Evolutionary conservation across 2,888 invertebrate species (phyloP).

Genomic region (Tiphia femorata): DNA sequence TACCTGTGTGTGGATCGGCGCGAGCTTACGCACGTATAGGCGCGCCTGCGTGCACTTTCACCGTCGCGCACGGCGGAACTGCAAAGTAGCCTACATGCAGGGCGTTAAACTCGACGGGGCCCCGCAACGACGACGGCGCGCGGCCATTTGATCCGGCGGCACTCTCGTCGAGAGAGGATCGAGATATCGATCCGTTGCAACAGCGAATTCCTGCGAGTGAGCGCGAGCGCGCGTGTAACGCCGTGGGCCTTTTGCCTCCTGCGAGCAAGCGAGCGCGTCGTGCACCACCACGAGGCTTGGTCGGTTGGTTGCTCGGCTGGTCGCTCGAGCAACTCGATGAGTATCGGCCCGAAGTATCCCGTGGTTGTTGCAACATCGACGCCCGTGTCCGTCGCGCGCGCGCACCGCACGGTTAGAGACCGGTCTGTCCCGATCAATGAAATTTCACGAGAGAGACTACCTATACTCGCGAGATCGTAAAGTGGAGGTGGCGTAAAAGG

Average conservation of each 20-base stretch:
- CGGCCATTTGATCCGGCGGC: constrained; percentile 3
- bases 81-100: constrained; percentile 51
- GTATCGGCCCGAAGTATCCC: constrained; percentile 2
- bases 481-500: too few relatives aligned
- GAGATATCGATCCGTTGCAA: constrained; percentile 49
- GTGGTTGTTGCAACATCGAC: background rate
- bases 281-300: background rate
- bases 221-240: constrained; percentile 18
- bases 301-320: background rate
- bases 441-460: constrained; percentile 1
- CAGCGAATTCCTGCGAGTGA: constrained; percentile 36
- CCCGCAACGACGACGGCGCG: constrained; percentile 24
- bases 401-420: background rate
- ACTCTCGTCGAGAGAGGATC: constrained; percentile 31
- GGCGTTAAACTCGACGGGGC: constrained; percentile 49
- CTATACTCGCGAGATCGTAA: too few relatives aligned
- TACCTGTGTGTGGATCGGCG: background rate
- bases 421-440: background rate
- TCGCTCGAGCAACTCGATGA: background rate
- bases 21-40: background rate
- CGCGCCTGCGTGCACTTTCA: constrained; percentile 49
- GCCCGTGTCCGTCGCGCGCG: background rate
- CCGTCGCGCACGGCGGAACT: constrained; percentile 47
- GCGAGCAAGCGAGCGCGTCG: background rate
- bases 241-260: too few relatives aligned